Evolutionary conservation across 1,140 invertebrate species (phyloP), one percentile per base, ranked within the genome.

Genomic region (Eumaeus atala): DNA sequence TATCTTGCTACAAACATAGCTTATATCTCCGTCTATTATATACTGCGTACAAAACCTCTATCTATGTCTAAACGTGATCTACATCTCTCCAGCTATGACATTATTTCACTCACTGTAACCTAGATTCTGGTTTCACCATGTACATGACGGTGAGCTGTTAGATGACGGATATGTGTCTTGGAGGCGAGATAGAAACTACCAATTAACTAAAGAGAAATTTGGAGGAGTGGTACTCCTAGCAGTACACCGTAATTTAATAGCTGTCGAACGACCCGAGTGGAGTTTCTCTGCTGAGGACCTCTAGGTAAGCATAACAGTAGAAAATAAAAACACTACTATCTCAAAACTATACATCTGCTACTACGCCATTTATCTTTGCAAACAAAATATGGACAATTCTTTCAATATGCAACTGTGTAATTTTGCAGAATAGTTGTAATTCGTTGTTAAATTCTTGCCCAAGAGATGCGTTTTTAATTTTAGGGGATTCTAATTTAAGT

Each of bases 401-500:
- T 49, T 34, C 34, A 53, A 53, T 21, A 28, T 51, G 0, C 56
- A 58, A 48, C 9, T 58, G 12, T 4, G 21, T 28, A 58, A 58
- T 14, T 58, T 58, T 18, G 37, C 51, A 11, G 51, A 58, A 9
- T 52, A 58, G 3, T 16, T 58, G 6, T 48, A 40, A 1, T 21
- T 18, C 5, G 33, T 58, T 37, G 12, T 58, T 9, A 36, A n/a
- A 38, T 5, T 58, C 51, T 0, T 42, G 47, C 38, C 56, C 56
- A 1, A 53, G 33, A 10, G 56, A 58, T 35, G 36, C 48, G 49
- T 58, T 58, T 58, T 3, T 58, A 9, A 58, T 58, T 17, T 17
- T 58, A 37, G 56, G 56, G 0, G 56, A 58, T 14, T 58, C 53
- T 49, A 58, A 58, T n/a, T 16, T 58, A n/a, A 53, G 51, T 49